Conservation (phyloP, 2,113 vertebrate species). For the Amia ocellicauda region DNA sequence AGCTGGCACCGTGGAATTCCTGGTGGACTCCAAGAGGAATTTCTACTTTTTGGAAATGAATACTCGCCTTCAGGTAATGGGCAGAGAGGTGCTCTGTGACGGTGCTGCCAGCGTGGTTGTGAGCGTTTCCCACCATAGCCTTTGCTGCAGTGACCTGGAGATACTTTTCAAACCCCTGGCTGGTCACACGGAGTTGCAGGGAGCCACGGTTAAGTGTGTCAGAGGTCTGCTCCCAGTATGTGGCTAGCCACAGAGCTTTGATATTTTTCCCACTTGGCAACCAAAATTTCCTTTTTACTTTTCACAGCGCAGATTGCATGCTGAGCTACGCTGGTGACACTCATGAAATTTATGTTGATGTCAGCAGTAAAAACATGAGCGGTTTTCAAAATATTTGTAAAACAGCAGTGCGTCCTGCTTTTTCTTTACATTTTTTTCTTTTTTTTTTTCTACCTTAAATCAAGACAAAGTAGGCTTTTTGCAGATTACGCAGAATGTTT, state of each 20-base stretch:
- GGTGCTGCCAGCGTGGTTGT: slow-evolving; percentile 47
- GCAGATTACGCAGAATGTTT: slow-evolving; percentile 57
- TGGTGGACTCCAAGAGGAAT: slow-evolving; percentile 89
- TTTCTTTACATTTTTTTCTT: slow-evolving; percentile 5
- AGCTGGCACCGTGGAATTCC: slow-evolving; percentile 96
- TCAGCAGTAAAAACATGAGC: slow-evolving; percentile 75
- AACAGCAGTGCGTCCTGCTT: slow-evolving; percentile 64
- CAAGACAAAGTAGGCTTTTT: slow-evolving; percentile 51
- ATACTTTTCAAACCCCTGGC: too few species aligned
- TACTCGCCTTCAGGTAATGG: slow-evolving; percentile 90
- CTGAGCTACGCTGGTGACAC: slow-evolving; percentile 59
- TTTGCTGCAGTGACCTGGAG: slow-evolving; percentile 42
- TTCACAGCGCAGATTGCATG: slow-evolving; percentile 58
- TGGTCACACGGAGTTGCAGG: too few species aligned
- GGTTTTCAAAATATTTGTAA: slow-evolving; percentile 70
- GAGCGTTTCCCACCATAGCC: slow-evolving; percentile 38
- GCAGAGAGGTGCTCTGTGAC: slow-evolving; percentile 62
- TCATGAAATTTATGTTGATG: slow-evolving; percentile 74
- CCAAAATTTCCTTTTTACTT: slow-evolving; percentile 52
- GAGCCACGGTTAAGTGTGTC: slow-evolving; percentile 36
- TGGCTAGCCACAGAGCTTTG: slow-evolving; percentile 32
- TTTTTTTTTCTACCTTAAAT: slow-evolving; percentile 32
- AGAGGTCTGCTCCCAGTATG: slow-evolving; percentile 31
- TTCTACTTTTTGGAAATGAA: slow-evolving; percentile 99
- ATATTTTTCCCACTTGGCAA: slow-evolving; percentile 30